Base-by-base conservation (phyloP, 1,140 invertebrate species). In the Polypedilum pembai region DNA sequence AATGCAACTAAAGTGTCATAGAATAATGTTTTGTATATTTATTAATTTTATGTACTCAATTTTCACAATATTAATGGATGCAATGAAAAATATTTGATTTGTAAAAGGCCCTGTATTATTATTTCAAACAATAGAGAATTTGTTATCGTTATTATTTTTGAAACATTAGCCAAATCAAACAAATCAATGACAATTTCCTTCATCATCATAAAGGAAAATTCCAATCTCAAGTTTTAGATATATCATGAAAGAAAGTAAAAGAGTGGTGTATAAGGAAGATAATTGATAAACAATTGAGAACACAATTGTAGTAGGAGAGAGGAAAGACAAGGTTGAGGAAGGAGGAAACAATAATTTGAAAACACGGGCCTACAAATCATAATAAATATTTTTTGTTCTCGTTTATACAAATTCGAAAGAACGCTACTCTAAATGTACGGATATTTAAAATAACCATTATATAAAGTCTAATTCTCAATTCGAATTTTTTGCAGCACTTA, bases 311-410 rank as follows among this genome's bases (percentile, higher is more conserved):
- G 8, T 33, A 56, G 45, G 8, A 56, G 2, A 45, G 8, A 45
- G 41, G 41, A 45, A 45, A 12, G 45, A 45, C 8, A 45, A n/a
- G 45, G 1, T n/a, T 12, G 3, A 56, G n/a, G 10, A 56, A 15
- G 45, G 10, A 56, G n/a, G 45, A 69, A 69, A 69, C 17, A 69
- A 69, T 69, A 69, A 69, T 69, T 33, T 21, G 65, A 69, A 69
- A 69, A 69, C 65, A 69, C 65, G 65, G 65, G 65, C 65, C 65
- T 69, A 69, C 65, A 69, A 69, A 56, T 56, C 45, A 56, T 56
- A 56, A 56, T 56, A 56, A 56, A 56, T 56, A 56, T 56, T 56
- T 56, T 10, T 12, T 56, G n/a, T 33, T 3, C 24, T 33, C 24
- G 5, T 33, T 33, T 33, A 33, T 15, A 56, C 4, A 56, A 12